Conservation (phyloP, 2,113 vertebrate genomes). For the Sclerurus mexicanus region DNA sequence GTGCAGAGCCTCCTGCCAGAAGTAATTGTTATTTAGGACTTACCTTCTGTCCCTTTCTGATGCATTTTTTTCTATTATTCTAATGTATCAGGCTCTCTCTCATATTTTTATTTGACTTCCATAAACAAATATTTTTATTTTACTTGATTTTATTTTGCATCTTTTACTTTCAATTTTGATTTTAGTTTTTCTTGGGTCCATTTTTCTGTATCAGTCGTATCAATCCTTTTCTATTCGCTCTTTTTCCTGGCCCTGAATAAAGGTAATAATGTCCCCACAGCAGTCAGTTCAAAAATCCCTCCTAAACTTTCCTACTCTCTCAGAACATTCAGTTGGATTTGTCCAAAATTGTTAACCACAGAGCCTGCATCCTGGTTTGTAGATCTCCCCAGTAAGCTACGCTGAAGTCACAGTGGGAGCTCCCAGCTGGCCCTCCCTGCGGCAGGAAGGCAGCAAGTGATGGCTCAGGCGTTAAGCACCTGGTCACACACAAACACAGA, state of each 20-base stretch:
- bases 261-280: background rate
- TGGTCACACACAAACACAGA: background rate
- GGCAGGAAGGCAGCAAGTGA: background rate
- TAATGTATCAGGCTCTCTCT: background rate
- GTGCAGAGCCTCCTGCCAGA: background rate
- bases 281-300: background rate
- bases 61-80: background rate
- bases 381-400: background rate
- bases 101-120: background rate
- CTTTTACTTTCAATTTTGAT: background rate
- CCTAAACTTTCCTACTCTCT: background rate
- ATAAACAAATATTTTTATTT: background rate
- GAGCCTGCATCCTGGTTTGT: background rate
- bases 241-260: background rate
- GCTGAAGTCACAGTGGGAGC: background rate
- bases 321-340: background rate
- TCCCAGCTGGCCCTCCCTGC: background rate
- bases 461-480: background rate
- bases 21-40: background rate
- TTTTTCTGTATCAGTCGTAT: background rate
- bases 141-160: background rate
- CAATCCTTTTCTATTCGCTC: background rate
- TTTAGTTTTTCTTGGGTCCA: background rate
- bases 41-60: background rate
- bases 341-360: background rate